Base-by-base conservation (phyloP, 2,797 vertebrate species). In the Rhinatrema bivittatum region DNA sequence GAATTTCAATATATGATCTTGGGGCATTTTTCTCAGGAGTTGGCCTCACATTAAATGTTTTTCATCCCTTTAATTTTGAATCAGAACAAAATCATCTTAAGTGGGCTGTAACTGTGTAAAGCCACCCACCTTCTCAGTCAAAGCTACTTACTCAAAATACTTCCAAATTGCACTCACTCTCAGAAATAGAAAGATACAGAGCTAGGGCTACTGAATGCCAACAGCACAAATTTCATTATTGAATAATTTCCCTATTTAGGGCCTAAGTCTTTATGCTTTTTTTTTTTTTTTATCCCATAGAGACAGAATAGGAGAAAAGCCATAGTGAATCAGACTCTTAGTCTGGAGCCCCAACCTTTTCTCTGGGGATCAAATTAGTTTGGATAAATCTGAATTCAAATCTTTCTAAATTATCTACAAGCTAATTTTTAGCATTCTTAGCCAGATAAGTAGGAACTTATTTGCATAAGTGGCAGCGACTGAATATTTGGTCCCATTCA, bases 141-240 rank as follows among this genome's bases (percentile, higher is more conserved):
- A 34, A 54, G 45, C 41, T 39, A 30, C 42, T 39, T 28, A 20
- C 11, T 31, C 36, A 29, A 44, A 45, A 29, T 35, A 26, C 7
- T 2, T 39, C 10, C 36, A 20, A 7, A 26, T 26, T 36, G 20
- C 32, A 10, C n/a, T 23, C 15, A 19, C 52, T 39, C 6, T 9
- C 3, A 28, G 17, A 25, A 19, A 32, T 36, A 22, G 11, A 4
- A 28, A 38, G 54, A 27, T 9, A 5, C 11, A 33, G 35, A 14
- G 6, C 25, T 15, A 21, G 4, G 20, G 12, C 7, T 18, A 8
- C 29, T 13, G 5, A 11, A 35, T 39, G 27, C 27, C 14, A 16
- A 16, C 13, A 15, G 26, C 15, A 26, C 25, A 25, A 26, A 26
- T 26, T 27, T 27, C 27, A 27, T 27, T 16, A 13, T 26, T 26